Evolutionary conservation across 2,113 vertebrate species (phyloP).

Genomic region (Coracopsis vasa): DNA sequence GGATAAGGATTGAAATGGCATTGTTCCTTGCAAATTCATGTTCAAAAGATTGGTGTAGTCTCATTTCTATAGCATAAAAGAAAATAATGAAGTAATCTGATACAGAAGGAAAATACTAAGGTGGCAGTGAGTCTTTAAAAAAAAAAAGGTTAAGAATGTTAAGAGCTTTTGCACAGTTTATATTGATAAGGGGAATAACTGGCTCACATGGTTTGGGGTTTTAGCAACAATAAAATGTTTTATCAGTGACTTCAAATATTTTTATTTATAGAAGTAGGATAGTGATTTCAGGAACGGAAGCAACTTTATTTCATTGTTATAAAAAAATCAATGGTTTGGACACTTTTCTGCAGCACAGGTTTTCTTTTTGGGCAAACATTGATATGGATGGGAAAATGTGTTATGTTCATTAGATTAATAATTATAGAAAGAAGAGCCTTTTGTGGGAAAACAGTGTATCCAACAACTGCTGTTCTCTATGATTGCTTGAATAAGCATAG

Average conservation of each 20-base stretch:
- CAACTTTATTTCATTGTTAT: neutral
- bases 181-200: neutral
- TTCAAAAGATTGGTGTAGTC: neutral
- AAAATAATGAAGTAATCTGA: neutral
- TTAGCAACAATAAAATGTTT: neutral
- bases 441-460: neutral
- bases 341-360: neutral
- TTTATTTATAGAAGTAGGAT: neutral
- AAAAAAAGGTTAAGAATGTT: neutral
- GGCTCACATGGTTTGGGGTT: neutral
- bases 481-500: neutral
- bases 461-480: neutral
- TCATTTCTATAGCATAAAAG: neutral
- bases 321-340: neutral
- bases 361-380: neutral
- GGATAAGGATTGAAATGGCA: neutral
- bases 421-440: neutral
- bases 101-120: neutral
- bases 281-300: neutral
- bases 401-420: neutral
- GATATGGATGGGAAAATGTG: neutral
- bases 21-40: neutral
- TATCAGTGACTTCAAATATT: neutral
- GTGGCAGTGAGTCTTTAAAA: neutral
- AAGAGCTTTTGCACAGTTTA: neutral